Evolutionary conservation across 2,888 invertebrate species (phyloP), one percentile per base, ranked within the genome.

Genomic region (Globia sparganii): DNA sequence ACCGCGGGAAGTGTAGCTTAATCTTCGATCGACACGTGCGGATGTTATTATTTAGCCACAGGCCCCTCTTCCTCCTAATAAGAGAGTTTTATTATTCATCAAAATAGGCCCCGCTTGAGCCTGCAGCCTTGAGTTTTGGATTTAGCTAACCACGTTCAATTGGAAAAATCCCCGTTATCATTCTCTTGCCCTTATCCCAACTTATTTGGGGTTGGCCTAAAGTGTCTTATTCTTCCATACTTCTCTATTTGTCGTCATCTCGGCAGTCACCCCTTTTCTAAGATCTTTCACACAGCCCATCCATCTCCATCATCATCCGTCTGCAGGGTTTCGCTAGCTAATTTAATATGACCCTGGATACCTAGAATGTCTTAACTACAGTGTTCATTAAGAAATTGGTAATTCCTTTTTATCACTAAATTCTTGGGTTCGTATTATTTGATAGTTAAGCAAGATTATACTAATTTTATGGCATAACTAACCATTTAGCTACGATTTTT

Each of bases 351-450:
- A 21, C 6, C 5, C 8, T 21, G 65, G 13, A 11, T 25, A 31
- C 4, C 49, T 6, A n/a, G 34, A 34, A 53, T 18, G 21, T 53
- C 2, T 11, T 68, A 53, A 37, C 46, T n/a, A 53, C 31, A 34
- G 31, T 25, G 18, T 43, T 53, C 49, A 73, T 78, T 73, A 78
- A 9, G 11, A 53, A 73, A 66, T 66, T 72, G 65, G 65, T 49
- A 59, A 13, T 72, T 73, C 18, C 21, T 31, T 78, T 78, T 78
- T 66, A 78, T 78, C 15, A 40, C 25, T 53, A 40, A 5, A 28
- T 40, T 4, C 53, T 18, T 28, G 13, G 11, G 6, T 59, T 15
- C 28, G 56, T 68, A 56, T 21, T 78, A 25, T 59, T 65, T 40
- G 37, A 53, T 43, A 64, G 1, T 73, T 15, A 75, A 37, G 1